A percentile compares a stretch with the other conserved stretches of the same genome.
These are phyloP conservation scores for Nasonia longicornis DNA, from an alignment of 1,140 invertebrate genomes.

Conservation along the genomic window DNA sequence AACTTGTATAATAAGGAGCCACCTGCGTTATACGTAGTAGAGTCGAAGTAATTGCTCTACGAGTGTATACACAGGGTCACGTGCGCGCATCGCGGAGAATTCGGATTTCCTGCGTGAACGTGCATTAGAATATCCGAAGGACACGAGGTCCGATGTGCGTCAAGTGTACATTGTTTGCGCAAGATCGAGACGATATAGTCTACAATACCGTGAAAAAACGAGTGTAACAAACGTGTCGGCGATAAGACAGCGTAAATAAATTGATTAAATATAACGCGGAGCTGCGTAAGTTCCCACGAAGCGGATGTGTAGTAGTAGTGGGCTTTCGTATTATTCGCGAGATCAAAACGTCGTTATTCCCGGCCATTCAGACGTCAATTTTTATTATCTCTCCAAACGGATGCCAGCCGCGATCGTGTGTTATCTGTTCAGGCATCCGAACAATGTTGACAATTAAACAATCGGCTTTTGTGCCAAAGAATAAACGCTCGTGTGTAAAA, in stretches of 20 bases:
- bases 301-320: no score
- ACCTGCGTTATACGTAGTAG: background rate
- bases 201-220: no score
- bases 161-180: background rate
- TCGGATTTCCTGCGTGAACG: background rate
- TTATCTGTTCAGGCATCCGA: no score
- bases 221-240: no score
- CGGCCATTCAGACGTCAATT: background rate
- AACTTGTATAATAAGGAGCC: no score
- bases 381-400: background rate
- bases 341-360: background rate
- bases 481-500: no score
- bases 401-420: no score
- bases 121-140: background rate
- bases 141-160: no score
- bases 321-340: background rate
- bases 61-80: slow-evolving; percentile 44
- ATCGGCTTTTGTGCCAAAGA: no score
- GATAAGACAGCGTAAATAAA: background rate
- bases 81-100: background rate
- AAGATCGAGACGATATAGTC: background rate
- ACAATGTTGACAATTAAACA: no score
- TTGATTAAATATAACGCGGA: background rate
- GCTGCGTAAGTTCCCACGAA: no score
- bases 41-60: slow-evolving; percentile 55